Conservation (phyloP, 2,888 invertebrate species). For the Sarcophaga caerulescens region DNA sequence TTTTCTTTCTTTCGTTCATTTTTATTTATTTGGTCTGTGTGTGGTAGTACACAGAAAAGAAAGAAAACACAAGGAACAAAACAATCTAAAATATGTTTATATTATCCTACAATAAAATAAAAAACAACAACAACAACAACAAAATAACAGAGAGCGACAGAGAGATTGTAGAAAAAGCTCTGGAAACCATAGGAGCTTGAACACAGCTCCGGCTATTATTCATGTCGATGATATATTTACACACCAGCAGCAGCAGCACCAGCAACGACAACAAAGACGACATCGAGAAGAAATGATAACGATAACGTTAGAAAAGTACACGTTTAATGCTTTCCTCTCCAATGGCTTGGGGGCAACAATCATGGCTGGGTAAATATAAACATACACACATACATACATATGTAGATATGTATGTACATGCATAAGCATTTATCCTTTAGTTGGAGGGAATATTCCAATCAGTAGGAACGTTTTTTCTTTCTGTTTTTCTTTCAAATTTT, state of each 20-base stretch:
- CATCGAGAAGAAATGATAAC: not conserved
- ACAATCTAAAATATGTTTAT: conserved; percentile 56
- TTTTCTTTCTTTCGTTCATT: conserved; percentile 20
- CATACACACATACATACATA: not conserved
- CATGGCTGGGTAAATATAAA: conserved; percentile 40
- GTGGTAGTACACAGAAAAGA: not conserved
- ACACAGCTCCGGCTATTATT: conserved; percentile 61
- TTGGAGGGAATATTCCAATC: too few relatives aligned
- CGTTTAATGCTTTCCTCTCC: conserved; percentile 51
- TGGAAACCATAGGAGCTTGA: conserved; percentile 61
- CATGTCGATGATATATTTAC: conserved; percentile 67
- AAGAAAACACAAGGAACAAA: conserved; percentile 5
- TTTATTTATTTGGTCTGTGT: conserved; percentile 26
- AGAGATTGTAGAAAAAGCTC: conserved; percentile 10
- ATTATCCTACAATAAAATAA: conserved; percentile 50
- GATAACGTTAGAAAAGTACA: conserved; percentile 55
- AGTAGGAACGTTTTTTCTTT: too few relatives aligned
- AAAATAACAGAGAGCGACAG: not conserved
- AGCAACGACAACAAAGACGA: not conserved
- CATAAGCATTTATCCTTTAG: conserved; percentile 34
- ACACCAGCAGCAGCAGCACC: not conserved
- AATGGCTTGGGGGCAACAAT: conserved; percentile 11
- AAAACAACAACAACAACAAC: conserved; percentile 38
- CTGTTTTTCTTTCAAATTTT: too few relatives aligned
- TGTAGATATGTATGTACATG: not conserved